Conservation (phyloP, 2,888 invertebrate species). For the Patella pellucida region DNA sequence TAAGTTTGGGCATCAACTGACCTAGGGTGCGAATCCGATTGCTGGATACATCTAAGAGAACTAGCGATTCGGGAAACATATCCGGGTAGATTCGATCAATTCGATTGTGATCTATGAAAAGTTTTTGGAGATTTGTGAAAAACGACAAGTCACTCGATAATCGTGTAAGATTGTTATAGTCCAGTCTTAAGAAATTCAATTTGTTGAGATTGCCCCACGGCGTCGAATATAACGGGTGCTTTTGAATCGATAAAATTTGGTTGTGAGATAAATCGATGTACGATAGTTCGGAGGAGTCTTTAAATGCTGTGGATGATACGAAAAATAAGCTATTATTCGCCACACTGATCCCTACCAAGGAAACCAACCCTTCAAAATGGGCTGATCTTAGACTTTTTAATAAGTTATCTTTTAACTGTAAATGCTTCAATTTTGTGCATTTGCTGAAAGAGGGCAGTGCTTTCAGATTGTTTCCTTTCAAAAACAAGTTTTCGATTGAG, state of each 20-base stretch:
- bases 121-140: not conserved
- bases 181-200: not conserved
- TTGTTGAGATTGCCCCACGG: not conserved
- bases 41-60: not conserved
- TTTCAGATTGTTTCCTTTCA: slow-evolving; percentile 38
- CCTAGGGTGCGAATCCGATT: not conserved
- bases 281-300: not conserved
- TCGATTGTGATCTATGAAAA: not conserved
- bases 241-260: not conserved
- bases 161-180: not conserved
- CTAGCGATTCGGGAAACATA: not conserved
- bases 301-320: slow-evolving; percentile 23
- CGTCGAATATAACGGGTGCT: not conserved
- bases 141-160: not conserved
- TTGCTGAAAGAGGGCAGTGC: slow-evolving; percentile 40
- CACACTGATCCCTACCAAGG: slow-evolving; percentile 34
- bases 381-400: slow-evolving; percentile 37
- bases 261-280: not conserved
- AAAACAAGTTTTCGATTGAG: slow-evolving; percentile 31
- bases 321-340: slow-evolving; percentile 39
- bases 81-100: not conserved
- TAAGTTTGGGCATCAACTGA: not conserved
- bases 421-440: slow-evolving; percentile 33
- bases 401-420: slow-evolving; percentile 45
- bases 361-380: slow-evolving; percentile 35